Conservation (phyloP, 2,113 vertebrate species). For the Bombycilla garrulus region DNA sequence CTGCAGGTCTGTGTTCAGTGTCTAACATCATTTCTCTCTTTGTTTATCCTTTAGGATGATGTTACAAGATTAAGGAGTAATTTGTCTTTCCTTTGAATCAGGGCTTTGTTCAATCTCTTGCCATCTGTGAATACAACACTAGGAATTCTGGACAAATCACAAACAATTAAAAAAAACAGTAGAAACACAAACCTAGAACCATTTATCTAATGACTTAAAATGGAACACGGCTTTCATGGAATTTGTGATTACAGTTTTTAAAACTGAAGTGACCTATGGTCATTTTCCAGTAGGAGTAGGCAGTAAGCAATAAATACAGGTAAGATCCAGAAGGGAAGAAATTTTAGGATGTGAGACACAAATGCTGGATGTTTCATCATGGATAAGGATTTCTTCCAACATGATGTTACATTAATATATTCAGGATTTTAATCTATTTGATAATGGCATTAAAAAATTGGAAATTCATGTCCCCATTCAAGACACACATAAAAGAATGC, state of each 20-base stretch:
- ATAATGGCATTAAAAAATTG: background rate
- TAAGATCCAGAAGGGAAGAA: background rate
- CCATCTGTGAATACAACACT: background rate
- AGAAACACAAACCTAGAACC: background rate
- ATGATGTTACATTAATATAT: background rate
- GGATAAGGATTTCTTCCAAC: background rate
- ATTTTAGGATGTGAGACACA: background rate
- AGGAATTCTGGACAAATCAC: background rate
- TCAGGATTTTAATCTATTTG: background rate
- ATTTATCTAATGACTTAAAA: background rate
- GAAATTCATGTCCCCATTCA: background rate
- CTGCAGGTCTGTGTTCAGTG: background rate
- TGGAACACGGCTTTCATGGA: background rate
- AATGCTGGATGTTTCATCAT: background rate
- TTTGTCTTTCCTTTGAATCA: background rate
- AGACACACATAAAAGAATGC: background rate
- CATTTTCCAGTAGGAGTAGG: background rate
- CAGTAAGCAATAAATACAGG: background rate
- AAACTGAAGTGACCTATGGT: background rate
- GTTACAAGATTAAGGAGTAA: background rate
- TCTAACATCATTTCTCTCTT: background rate
- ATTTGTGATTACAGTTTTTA: background rate
- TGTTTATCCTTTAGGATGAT: background rate
- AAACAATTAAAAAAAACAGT: background rate
- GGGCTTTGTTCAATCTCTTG: background rate